phyloP scores from a whole-genome alignment of 2,888 invertebrate genomes.

The Spodoptera exigua region DNA sequence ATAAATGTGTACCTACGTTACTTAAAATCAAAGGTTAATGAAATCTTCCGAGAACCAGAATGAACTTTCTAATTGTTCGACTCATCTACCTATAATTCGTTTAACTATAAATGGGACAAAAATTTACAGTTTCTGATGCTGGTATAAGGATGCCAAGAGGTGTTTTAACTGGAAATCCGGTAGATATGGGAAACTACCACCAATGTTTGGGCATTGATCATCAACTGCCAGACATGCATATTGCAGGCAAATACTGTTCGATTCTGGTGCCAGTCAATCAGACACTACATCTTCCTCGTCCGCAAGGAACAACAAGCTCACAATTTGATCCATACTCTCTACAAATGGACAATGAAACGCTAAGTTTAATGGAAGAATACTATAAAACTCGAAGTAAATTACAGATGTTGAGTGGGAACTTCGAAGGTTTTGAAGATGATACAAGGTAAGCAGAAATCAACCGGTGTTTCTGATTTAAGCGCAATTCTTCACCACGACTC shows the following conservation, averaged over 20 bases:
- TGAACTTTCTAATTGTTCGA: no score
- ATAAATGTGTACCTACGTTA: no score
- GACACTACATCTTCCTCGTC: slow-evolving; percentile 17
- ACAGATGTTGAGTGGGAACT: slow-evolving; percentile 21
- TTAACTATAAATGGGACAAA: no score
- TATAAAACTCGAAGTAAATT: slow-evolving; percentile 16
- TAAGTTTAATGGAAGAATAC: slow-evolving; percentile 22
- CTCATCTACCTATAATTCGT: no score
- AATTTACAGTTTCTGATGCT: slow-evolving; percentile 41
- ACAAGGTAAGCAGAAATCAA: slow-evolving; percentile 1
- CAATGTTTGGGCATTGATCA: slow-evolving; percentile 48
- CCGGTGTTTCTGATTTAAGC: slow-evolving; percentile 3
- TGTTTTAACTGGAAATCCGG: slow-evolving; percentile 30
- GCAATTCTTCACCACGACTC: neutral
- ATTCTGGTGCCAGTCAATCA: slow-evolving; percentile 42
- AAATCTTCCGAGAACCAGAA: neutral
- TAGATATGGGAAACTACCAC: slow-evolving; percentile 53
- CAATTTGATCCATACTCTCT: slow-evolving; percentile 38
- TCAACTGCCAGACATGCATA: slow-evolving; percentile 12
- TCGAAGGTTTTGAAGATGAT: slow-evolving; percentile 8
- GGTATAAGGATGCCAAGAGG: slow-evolving; percentile 55
- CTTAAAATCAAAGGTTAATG: neutral
- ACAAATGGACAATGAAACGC: slow-evolving; percentile 19
- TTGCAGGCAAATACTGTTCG: slow-evolving; percentile 53
- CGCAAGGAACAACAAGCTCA: slow-evolving; percentile 17